phyloP scores from a whole-genome alignment of 2,797 vertebrate species.

The Limnodromus scolopaceus region DNA sequence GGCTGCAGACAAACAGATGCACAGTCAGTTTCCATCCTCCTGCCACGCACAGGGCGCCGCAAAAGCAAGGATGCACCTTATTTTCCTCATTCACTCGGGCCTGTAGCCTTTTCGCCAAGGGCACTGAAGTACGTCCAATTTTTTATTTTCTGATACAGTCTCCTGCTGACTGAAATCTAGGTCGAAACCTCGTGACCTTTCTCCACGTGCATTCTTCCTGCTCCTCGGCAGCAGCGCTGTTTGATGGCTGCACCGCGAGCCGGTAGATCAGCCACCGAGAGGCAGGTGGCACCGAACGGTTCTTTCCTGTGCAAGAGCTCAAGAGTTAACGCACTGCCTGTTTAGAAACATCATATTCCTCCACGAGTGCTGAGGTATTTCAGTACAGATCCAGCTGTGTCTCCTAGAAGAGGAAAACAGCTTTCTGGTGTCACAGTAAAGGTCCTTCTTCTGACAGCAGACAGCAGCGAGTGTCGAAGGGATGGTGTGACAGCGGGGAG shows the following conservation, averaged over 20 bases:
- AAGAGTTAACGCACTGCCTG: background rate
- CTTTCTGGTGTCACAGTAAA: background rate
- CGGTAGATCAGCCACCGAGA: background rate
- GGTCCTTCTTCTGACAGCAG: background rate
- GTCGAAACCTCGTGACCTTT: conserved; percentile 65
- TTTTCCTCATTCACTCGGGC: background rate
- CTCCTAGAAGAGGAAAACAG: background rate
- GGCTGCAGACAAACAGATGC: background rate
- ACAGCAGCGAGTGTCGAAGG: background rate
- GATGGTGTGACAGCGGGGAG: rapidly evolving
- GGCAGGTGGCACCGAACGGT: background rate
- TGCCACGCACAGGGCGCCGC: background rate
- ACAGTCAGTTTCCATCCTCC: background rate
- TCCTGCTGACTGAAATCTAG: conserved; percentile 66
- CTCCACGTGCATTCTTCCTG: conserved; percentile 2
- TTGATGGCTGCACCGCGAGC: background rate
- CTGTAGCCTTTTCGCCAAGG: conserved; percentile 31
- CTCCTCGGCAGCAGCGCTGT: conserved; percentile 11
- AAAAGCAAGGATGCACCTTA: conserved; percentile 1
- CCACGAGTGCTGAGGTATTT: background rate
- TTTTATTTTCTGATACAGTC: conserved; percentile 60
- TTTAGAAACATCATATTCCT: background rate
- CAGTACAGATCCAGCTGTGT: background rate
- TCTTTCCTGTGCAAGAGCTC: background rate
- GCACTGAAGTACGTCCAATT: conserved; percentile 42